Conservation (phyloP, 2,113 vertebrate genomes). For the Leptocoma aspasia region DNA sequence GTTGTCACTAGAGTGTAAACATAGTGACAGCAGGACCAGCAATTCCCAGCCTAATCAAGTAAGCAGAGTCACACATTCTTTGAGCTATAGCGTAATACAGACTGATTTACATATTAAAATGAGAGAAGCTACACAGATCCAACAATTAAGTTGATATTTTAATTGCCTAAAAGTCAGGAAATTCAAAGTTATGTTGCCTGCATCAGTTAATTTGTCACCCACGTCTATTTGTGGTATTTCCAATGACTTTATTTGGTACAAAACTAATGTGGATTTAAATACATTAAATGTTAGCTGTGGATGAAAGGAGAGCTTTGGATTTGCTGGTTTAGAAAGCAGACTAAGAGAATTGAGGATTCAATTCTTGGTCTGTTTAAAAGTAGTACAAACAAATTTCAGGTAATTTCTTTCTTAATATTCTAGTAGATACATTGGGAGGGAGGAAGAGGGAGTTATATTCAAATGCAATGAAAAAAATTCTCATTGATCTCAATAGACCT, state of each 20-base stretch:
- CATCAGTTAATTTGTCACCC: slow-evolving; percentile 35
- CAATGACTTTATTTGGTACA: slow-evolving; percentile 5
- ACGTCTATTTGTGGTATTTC: slow-evolving; percentile 4
- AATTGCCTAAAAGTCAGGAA: slow-evolving; percentile 63
- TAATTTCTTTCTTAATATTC: slow-evolving; percentile 4
- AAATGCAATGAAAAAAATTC: neutral
- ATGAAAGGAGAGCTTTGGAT: neutral
- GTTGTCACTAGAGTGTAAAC: slow-evolving; percentile 63
- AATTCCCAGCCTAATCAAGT: slow-evolving; percentile 68
- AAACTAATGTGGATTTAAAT: neutral
- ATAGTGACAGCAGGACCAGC: slow-evolving; percentile 63
- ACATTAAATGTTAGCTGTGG: neutral
- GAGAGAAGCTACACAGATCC: slow-evolving; percentile 46
- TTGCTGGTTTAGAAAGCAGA: neutral
- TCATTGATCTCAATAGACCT: slow-evolving; percentile 5
- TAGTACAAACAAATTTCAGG: neutral
- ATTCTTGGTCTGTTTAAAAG: neutral
- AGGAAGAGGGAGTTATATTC: neutral
- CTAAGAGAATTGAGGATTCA: neutral
- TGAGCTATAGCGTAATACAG: slow-evolving; percentile 58
- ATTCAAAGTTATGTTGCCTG: slow-evolving; percentile 39
- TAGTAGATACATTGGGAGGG: neutral
- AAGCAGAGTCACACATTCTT: slow-evolving; percentile 59
- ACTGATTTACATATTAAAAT: slow-evolving; percentile 69
- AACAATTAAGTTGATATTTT: slow-evolving; percentile 68